phyloP scores from a whole-genome alignment of 2,888 invertebrate species.

The Aspidiotus destructor region DNA sequence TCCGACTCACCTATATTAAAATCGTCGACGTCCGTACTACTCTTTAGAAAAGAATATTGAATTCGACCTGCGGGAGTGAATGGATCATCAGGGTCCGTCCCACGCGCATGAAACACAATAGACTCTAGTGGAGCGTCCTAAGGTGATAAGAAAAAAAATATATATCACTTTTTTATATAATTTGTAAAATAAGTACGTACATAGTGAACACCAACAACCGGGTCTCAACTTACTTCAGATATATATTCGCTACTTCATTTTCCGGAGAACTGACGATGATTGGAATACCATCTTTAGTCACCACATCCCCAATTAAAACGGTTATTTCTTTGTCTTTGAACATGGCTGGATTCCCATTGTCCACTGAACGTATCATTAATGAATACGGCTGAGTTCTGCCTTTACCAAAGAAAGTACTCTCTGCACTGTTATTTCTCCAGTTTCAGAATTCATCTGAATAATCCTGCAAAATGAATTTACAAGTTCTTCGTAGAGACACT shows the following conservation, averaged over 20 bases:
- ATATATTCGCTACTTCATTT: constrained; percentile 60
- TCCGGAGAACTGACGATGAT: constrained; percentile 59
- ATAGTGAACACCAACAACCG: too few species aligned
- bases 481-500: neutral
- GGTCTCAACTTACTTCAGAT: constrained; percentile 51
- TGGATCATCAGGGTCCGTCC: constrained; percentile 68
- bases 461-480: constrained; percentile 45
- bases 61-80: constrained; percentile 64
- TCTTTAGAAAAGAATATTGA: constrained; percentile 60
- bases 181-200: too few species aligned
- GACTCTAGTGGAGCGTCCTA: constrained; percentile 64
- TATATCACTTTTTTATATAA: neutral
- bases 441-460: constrained; percentile 57
- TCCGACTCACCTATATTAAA: constrained; percentile 37
- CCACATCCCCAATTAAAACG: constrained; percentile 66
- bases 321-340: constrained; percentile 54
- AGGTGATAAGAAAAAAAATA: constrained; percentile 34
- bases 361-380: constrained; percentile 56
- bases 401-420: constrained; percentile 60
- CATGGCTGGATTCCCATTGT: constrained; percentile 54
- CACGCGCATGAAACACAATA: constrained; percentile 64
- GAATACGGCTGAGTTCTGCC: constrained; percentile 65
- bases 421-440: constrained; percentile 58
- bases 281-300: constrained; percentile 70
- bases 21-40: constrained; percentile 43